Percentiles rank a stretch among this genome's conserved stretches.
Conservation (phyloP, 2,797 vertebrate genomes). For the Tamandua tetradactyla region DNA sequence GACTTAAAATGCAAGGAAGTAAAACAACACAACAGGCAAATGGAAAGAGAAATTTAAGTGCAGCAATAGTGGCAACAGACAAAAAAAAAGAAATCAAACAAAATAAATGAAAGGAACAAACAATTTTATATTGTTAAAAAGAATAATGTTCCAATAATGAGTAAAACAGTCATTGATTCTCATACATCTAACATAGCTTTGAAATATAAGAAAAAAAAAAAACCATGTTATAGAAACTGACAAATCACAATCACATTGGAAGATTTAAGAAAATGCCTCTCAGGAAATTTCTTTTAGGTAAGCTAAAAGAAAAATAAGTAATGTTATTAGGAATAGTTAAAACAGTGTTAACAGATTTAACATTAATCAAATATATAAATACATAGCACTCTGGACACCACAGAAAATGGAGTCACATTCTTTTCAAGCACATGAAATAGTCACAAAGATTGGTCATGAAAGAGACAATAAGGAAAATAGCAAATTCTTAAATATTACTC, state of each 20-base stretch:
- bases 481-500: background rate
- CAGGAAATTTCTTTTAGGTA: slow-evolving; percentile 23
- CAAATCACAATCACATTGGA: background rate
- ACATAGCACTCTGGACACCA: background rate
- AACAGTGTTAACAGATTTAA: slow-evolving; percentile 1
- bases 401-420: background rate
- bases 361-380: background rate
- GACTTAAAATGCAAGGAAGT: background rate
- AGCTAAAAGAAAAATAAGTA: slow-evolving; percentile 27
- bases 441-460: background rate
- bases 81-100: slow-evolving; percentile 4
- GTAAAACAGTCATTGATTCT: background rate
- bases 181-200: background rate
- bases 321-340: background rate
- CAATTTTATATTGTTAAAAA: background rate
- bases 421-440: slow-evolving; percentile 23
- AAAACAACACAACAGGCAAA: background rate
- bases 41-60: background rate
- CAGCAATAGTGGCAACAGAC: background rate
- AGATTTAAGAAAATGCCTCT: background rate
- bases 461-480: background rate
- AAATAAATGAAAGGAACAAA: background rate
- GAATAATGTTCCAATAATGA: background rate
- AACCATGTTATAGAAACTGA: background rate
- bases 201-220: background rate